Evolutionary conservation across 2,888 invertebrate genomes (phyloP).

Genomic region (Megastigmus dorsalis): DNA sequence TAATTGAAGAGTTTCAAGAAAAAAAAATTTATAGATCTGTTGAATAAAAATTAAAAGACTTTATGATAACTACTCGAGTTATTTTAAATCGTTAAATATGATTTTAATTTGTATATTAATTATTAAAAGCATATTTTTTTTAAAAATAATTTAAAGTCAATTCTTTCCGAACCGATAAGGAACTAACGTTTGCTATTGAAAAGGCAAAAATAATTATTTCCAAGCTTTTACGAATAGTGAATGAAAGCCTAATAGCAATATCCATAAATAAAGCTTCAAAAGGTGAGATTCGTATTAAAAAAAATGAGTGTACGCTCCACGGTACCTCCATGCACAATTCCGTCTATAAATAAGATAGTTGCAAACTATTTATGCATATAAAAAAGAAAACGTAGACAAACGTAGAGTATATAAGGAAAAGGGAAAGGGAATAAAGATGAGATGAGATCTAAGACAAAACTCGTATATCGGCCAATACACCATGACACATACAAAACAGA

Average conservation of each 20-base stretch:
- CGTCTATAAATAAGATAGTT: conserved; percentile 67
- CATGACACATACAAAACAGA: conserved; percentile 55
- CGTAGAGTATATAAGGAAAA: conserved; percentile 50
- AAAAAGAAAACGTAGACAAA: conserved; percentile 55
- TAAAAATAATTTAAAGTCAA: background rate
- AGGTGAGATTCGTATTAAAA: background rate
- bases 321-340: conserved; percentile 68
- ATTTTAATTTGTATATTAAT: no score
- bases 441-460: conserved; percentile 25
- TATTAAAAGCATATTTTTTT: background rate
- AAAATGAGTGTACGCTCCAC: conserved; percentile 32
- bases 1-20: no score
- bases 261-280: conserved; percentile 23
- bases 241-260: conserved; percentile 42
- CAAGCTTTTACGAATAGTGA: conserved; percentile 32
- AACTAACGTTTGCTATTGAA: conserved; percentile 5
- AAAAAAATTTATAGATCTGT: no score
- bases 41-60: no score
- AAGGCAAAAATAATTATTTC: conserved; percentile 4
- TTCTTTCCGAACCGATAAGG: background rate
- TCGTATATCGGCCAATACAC: conserved; percentile 58
- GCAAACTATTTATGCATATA: conserved; percentile 66
- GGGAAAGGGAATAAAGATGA: conserved; percentile 37
- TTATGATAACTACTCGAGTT: no score
- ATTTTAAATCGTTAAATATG: no score